Percentiles rank a stretch among this genome's conserved stretches.
Evolutionary conservation across 1,140 invertebrate species (phyloP).

Genomic region (Drosophila insularis): DNA sequence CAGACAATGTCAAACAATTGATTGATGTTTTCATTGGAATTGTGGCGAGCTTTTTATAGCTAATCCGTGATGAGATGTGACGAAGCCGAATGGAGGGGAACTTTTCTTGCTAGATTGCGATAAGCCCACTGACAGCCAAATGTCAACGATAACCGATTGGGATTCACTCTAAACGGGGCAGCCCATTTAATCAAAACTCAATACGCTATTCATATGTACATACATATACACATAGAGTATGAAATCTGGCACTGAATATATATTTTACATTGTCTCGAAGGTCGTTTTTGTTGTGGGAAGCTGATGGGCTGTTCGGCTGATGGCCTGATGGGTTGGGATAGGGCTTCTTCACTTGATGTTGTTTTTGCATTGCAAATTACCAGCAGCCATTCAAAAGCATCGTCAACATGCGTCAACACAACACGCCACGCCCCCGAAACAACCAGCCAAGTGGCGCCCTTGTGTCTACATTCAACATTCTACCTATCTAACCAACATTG

Average conservation of each 20-base stretch:
- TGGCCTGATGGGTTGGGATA: neutral
- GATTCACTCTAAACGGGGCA: conserved; percentile 21
- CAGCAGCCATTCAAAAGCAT: conserved; percentile 49
- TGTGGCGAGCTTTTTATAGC: conserved; percentile 53
- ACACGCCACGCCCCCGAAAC: conserved; percentile 33
- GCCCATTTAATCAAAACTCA: conserved; percentile 30
- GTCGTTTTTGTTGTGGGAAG: too few species aligned
- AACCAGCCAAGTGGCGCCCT: conserved; percentile 22
- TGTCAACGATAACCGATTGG: conserved; percentile 52
- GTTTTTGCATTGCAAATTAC: conserved; percentile 76
- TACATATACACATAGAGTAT: conserved; percentile 3
- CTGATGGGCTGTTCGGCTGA: neutral
- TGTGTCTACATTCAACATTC: neutral
- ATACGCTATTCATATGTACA: conserved; percentile 4
- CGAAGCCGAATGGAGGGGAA: conserved; percentile 13
- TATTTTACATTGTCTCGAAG: conserved; percentile 38
- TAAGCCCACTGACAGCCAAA: conserved; percentile 45
- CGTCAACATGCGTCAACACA: conserved; percentile 60
- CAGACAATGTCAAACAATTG: conserved; percentile 35
- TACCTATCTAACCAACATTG: neutral
- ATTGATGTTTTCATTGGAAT: conserved; percentile 49
- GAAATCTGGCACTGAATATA: conserved; percentile 34
- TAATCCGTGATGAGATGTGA: conserved; percentile 4
- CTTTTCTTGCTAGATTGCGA: conserved; percentile 39
- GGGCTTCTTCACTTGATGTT: conserved; percentile 37